These are phyloP conservation scores for Cephus sareptanus DNA, from an alignment of 2,888 invertebrate genomes.

Conservation along the genomic window DNA sequence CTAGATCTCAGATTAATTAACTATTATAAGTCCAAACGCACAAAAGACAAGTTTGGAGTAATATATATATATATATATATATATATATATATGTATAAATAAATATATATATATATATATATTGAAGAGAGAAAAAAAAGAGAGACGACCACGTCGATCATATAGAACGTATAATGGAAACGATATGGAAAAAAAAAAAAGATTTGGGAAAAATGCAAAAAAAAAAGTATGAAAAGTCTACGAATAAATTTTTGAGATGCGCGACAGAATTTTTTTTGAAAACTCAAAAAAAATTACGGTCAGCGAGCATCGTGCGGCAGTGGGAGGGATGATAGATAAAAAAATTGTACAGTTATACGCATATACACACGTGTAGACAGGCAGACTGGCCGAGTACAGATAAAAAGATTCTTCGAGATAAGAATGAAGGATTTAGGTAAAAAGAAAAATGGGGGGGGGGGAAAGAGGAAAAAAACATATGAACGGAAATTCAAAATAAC, in stretches of 20 bases:
- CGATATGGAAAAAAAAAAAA: background rate
- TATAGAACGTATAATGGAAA: background rate
- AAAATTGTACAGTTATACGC: background rate
- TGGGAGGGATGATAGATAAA: background rate
- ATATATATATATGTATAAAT: background rate
- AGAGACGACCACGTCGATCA: background rate
- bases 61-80: constrained; percentile 22
- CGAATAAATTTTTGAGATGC: background rate
- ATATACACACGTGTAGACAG: background rate
- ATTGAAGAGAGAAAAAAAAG: background rate
- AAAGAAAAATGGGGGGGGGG: background rate
- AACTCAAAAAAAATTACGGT: background rate
- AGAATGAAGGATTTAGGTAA: background rate
- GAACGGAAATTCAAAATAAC: constrained; percentile 25
- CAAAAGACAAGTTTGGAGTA: constrained; percentile 60
- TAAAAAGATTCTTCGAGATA: background rate
- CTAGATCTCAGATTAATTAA: constrained; percentile 58
- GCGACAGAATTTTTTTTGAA: background rate
- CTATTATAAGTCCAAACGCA: constrained; percentile 61
- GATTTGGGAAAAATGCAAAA: background rate
- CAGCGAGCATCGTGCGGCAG: background rate
- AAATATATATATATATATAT: background rate
- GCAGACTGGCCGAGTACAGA: background rate
- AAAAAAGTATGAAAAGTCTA: background rate
- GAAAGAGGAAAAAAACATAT: constrained; percentile 21